Evolutionary conservation across 2,113 vertebrate genomes (phyloP).

Genomic region (Cichladusa arquata): DNA sequence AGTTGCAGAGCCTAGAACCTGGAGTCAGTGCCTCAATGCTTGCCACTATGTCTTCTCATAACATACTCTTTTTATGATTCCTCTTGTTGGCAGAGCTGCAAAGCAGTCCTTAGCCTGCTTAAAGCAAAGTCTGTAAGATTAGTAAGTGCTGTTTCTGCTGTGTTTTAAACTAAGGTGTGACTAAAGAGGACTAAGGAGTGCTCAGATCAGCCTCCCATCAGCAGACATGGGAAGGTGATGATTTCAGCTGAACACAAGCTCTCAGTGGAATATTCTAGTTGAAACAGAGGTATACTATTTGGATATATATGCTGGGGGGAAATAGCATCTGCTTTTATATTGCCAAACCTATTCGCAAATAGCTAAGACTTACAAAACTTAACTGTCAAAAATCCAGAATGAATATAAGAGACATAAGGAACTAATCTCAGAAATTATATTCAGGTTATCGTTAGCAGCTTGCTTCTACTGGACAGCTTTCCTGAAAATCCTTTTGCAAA

Average conservation of each 20-base stretch:
- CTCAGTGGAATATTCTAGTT: neutral
- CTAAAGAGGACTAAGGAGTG: neutral
- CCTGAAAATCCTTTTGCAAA: neutral
- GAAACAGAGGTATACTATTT: neutral
- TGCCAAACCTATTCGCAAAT: neutral
- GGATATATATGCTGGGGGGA: neutral
- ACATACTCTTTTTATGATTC: neutral
- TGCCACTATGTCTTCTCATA: neutral
- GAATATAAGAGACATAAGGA: neutral
- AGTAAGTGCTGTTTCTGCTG: neutral
- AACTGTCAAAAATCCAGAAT: neutral
- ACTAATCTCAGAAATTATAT: neutral
- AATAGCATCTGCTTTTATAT: neutral
- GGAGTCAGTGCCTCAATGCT: fast-evolving
- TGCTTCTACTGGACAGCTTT: neutral
- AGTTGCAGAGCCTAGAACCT: neutral
- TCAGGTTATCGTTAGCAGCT: neutral
- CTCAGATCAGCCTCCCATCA: neutral
- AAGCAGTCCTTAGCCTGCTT: neutral
- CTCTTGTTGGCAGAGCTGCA: neutral
- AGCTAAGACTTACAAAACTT: neutral
- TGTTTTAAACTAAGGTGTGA: neutral
- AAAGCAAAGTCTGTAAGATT: neutral
- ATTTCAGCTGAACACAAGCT: neutral
- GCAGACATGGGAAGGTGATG: neutral